phyloP scores from a whole-genome alignment of 2,888 invertebrate species.

The Drosophila longiperda region DNA sequence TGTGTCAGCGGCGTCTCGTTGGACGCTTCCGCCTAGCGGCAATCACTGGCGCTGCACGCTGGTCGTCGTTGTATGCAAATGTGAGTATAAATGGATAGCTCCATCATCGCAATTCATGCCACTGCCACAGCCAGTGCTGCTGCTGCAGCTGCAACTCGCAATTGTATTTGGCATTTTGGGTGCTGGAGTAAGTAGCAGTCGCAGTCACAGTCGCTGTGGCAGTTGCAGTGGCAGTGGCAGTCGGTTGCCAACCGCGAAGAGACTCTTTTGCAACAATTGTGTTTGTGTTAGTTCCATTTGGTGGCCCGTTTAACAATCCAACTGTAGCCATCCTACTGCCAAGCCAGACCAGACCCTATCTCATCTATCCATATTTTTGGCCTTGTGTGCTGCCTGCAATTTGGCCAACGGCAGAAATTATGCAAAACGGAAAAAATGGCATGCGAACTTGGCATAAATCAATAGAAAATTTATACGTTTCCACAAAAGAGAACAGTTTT shows the following conservation, averaged over 20 bases:
- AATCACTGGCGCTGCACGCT: constrained; percentile 71
- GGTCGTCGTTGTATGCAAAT: constrained; percentile 72
- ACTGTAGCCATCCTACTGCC: constrained; percentile 4
- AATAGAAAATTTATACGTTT: constrained; percentile 81
- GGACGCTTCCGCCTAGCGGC: constrained; percentile 74
- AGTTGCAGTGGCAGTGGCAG: constrained; percentile 30
- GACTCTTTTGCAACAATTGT: constrained; percentile 74
- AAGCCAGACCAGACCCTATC: constrained; percentile 32
- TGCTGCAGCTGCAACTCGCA: constrained; percentile 42
- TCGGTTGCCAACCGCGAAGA: constrained; percentile 60
- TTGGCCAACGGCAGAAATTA: constrained; percentile 77
- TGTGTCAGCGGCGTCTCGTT: constrained; percentile 79
- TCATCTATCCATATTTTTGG: constrained; percentile 34
- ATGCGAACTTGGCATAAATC: constrained; percentile 81
- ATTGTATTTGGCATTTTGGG: constrained; percentile 38
- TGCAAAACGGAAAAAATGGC: constrained; percentile 81
- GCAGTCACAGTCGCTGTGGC: constrained; percentile 10
- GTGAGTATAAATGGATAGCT: constrained; percentile 81
- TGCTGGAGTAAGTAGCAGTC: constrained; percentile 29
- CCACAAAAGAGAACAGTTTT: constrained; percentile 71
- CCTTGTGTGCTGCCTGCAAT: constrained; percentile 63
- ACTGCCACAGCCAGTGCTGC: constrained; percentile 31
- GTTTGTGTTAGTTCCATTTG: constrained; percentile 56
- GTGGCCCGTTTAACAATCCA: constrained; percentile 5
- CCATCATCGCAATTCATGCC: constrained; percentile 80